These are phyloP conservation scores for Hydraecia micacea DNA, from an alignment of 2,888 invertebrate species.

Conservation along the genomic window DNA sequence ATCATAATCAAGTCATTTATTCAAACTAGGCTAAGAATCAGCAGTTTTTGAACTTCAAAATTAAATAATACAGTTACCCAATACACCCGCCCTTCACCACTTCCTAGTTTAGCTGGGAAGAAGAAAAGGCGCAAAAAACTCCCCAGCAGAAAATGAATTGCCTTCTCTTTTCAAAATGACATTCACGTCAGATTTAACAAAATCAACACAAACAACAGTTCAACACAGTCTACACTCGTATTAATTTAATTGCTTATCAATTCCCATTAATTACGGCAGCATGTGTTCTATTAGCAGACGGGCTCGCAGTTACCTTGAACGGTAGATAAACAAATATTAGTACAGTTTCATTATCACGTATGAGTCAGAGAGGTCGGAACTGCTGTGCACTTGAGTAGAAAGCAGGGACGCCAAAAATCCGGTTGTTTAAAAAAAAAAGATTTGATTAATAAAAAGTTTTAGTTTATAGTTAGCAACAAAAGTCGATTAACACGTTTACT, in stretches of 20 bases:
- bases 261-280: constrained; percentile 49
- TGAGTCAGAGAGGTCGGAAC: constrained; percentile 46
- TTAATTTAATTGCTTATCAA: constrained; percentile 43
- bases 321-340: constrained; percentile 44
- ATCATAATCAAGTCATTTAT: too few species aligned
- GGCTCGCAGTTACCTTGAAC: constrained; percentile 36
- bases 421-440: too few species aligned
- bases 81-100: too few species aligned
- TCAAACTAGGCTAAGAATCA: too few species aligned
- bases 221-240: constrained; percentile 30
- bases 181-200: not conserved
- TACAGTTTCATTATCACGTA: constrained; percentile 50
- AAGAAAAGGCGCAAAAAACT: too few species aligned
- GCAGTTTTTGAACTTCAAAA: too few species aligned
- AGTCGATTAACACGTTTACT: too few species aligned
- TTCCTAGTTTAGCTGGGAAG: too few species aligned
- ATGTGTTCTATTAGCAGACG: constrained; percentile 46
- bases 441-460: too few species aligned
- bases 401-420: not conserved
- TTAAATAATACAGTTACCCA: too few species aligned
- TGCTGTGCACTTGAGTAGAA: constrained; percentile 21
- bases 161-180: not conserved
- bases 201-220: constrained; percentile 10
- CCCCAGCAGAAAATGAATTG: not conserved
- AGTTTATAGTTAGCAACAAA: too few species aligned